These are phyloP conservation scores for Hyles vespertilio DNA, from an alignment of 1,140 invertebrate species.

Conservation along the genomic window DNA sequence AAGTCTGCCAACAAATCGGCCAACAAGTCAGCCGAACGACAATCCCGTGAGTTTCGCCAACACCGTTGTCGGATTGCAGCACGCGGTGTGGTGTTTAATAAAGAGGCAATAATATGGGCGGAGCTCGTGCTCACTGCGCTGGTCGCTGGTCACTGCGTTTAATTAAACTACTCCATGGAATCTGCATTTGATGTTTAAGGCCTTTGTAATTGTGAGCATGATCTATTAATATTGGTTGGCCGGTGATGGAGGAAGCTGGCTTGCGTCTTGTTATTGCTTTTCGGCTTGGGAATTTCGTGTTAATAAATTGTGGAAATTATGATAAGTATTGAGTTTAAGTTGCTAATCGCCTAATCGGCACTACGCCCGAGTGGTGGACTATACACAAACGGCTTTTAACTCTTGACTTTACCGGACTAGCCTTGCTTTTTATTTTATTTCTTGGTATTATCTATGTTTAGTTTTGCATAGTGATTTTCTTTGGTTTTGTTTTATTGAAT, in stretches of 20 bases:
- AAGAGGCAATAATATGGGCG: conserved; percentile 27
- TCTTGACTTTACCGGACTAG: too few relatives aligned
- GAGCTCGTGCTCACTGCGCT: conserved; percentile 17
- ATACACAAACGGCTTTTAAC: too few relatives aligned
- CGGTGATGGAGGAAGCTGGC: neutral
- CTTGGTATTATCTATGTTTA: too few relatives aligned
- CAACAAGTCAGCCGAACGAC: neutral
- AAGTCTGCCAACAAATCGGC: neutral
- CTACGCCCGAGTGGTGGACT: too few relatives aligned
- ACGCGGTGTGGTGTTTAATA: conserved; percentile 27
- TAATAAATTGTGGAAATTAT: too few relatives aligned
- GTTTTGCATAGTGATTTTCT: too few relatives aligned
- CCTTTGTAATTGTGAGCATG: conserved; percentile 3
- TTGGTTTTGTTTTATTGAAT: too few relatives aligned
- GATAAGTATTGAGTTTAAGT: too few relatives aligned
- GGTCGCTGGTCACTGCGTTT: conserved; percentile 24
- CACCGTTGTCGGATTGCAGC: conserved; percentile 18
- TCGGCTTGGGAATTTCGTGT: too few relatives aligned
- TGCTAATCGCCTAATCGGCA: too few relatives aligned
- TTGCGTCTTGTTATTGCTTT: too few relatives aligned
- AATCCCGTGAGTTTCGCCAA: conserved; percentile 5
- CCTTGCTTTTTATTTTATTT: too few relatives aligned
- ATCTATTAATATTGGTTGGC: neutral
- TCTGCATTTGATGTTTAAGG: neutral
- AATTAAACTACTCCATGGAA: conserved; percentile 20